These are phyloP conservation scores for Resseliella maxima DNA, from an alignment of 2,888 invertebrate species.

Conservation along the genomic window DNA sequence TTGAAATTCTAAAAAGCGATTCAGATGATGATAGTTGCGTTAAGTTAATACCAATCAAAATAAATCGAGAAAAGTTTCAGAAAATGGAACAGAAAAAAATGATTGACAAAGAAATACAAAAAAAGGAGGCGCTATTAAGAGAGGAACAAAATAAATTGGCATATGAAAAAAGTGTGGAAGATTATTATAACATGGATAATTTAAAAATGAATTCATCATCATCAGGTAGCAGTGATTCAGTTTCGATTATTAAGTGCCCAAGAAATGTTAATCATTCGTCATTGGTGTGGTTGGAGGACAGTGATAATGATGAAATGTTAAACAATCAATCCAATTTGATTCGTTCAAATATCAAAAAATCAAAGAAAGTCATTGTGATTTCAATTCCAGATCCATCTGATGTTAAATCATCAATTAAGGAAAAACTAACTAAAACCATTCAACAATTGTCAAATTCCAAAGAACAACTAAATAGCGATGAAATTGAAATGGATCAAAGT, in stretches of 20 bases:
- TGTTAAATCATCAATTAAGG: neutral
- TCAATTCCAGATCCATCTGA: neutral
- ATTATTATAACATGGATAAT: conserved; percentile 51
- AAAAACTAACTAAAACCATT: neutral
- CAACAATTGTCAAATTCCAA: neutral
- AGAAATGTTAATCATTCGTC: too few species aligned
- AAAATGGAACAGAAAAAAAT: neutral
- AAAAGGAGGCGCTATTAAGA: too few species aligned
- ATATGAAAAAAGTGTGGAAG: conserved; percentile 21
- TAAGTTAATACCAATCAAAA: conserved; percentile 58
- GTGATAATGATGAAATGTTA: neutral
- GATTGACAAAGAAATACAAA: neutral
- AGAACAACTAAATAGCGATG: neutral
- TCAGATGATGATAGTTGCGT: conserved; percentile 60
- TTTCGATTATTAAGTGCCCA: neutral
- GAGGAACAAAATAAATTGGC: neutral
- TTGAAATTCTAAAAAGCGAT: conserved; percentile 36
- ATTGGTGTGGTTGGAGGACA: neutral
- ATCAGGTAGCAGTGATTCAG: neutral
- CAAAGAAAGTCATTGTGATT: neutral
- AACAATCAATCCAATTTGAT: neutral
- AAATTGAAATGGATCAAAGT: neutral
- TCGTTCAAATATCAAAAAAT: neutral
- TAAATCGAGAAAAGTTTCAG: neutral
- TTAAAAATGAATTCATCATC: neutral